These are phyloP conservation scores for Macrosteles quadrilineatus DNA, from an alignment of 1,140 invertebrate genomes.

Conservation along the genomic window DNA sequence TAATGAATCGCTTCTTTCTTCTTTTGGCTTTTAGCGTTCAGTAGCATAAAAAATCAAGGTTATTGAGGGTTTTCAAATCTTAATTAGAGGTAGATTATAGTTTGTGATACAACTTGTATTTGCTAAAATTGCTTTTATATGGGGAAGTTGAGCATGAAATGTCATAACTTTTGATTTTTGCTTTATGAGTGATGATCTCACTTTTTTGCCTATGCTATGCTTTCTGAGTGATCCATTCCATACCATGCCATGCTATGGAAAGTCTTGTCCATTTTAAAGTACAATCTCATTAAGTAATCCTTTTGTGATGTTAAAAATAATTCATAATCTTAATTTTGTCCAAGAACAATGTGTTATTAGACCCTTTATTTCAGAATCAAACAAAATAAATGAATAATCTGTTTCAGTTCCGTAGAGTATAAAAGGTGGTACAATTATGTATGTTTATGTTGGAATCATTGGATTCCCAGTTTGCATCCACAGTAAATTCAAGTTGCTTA, in stretches of 20 bases:
- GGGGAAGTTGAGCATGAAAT: conserved; percentile 35
- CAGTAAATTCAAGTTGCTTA: no score
- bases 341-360: no score
- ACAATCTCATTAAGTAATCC: neutral
- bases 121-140: conserved; percentile 21
- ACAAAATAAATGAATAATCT: no score
- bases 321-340: no score
- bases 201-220: conserved; percentile 20
- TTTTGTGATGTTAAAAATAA: neutral
- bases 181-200: neutral
- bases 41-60: conserved; percentile 31
- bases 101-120: conserved; percentile 24
- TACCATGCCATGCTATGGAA: neutral
- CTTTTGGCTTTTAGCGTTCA: conserved; percentile 31
- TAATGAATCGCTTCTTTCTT: conserved; percentile 40
- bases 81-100: conserved; percentile 18
- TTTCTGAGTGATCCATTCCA: conserved; percentile 2
- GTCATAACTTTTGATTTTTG: neutral
- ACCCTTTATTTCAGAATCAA: no score
- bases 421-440: no score
- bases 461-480: no score
- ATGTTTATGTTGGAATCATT: no score
- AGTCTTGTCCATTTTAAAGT: neutral
- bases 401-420: no score
- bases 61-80: conserved; percentile 29